These are phyloP conservation scores for Melieria omissa DNA, from an alignment of 2,888 invertebrate species.

Conservation along the genomic window DNA sequence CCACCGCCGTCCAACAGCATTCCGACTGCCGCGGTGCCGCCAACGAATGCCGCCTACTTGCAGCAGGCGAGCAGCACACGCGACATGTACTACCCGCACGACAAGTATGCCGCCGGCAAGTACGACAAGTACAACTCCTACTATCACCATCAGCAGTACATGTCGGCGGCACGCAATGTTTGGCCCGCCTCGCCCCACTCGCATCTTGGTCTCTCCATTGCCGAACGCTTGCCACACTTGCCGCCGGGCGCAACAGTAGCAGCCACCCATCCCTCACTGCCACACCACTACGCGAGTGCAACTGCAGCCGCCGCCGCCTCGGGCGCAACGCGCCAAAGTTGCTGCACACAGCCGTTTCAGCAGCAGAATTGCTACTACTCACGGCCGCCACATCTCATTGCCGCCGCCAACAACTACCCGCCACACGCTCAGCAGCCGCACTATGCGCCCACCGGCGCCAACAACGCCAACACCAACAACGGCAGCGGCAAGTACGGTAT, in stretches of 20 bases:
- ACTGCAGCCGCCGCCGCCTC: conserved; percentile 23
- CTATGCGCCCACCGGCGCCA: conserved; percentile 32
- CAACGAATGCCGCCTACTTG: conserved; percentile 40
- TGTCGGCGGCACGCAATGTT: conserved; percentile 43
- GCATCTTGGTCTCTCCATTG: conserved; percentile 30
- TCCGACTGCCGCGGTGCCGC: conserved; percentile 42
- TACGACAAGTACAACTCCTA: conserved; percentile 54
- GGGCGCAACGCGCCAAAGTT: conserved; percentile 51
- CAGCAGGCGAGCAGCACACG: conserved; percentile 40
- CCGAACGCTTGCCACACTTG: conserved; percentile 31
- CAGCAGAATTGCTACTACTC: conserved; percentile 59
- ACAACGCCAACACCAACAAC: conserved; percentile 31
- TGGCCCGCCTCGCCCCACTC: conserved; percentile 47
- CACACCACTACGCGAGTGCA: conserved; percentile 31
- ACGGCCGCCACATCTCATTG: conserved; percentile 30
- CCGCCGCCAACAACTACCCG: conserved; percentile 28
- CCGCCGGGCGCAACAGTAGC: conserved; percentile 27
- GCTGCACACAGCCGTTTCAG: conserved; percentile 54
- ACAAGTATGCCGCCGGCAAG: conserved; percentile 46
- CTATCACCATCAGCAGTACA: conserved; percentile 33
- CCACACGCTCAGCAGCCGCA: conserved; percentile 40
- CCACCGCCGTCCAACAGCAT: conserved; percentile 30
- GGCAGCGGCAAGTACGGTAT: conserved; percentile 40
- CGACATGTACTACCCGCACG: conserved; percentile 42
- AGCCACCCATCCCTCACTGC: conserved; percentile 29